Conservation (phyloP, 2,113 vertebrate genomes). For the Indicator indicator region DNA sequence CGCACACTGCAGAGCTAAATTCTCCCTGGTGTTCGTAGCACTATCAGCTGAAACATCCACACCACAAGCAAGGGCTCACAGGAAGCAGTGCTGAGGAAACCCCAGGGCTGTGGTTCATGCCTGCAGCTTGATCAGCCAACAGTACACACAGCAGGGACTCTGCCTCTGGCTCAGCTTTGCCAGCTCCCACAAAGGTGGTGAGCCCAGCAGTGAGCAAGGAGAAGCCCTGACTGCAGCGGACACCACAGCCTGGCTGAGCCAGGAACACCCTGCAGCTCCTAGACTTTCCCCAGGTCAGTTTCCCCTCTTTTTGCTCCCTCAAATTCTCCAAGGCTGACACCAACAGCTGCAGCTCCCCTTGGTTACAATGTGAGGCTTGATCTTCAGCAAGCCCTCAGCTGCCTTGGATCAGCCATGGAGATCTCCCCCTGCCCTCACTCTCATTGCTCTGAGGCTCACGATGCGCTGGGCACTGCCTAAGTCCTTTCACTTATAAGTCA, state of each 20-base stretch:
- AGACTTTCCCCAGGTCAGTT: background rate
- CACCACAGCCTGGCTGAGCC: background rate
- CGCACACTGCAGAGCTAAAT: background rate
- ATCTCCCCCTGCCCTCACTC: too few relatives aligned
- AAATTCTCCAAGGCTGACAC: background rate
- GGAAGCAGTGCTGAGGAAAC: too few relatives aligned
- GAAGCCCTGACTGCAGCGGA: background rate
- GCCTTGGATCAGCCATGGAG: too few relatives aligned
- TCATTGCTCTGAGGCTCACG: background rate
- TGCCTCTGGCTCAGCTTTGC: background rate
- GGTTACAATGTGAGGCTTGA: background rate
- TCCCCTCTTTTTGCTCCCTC: background rate
- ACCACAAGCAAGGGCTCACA: background rate
- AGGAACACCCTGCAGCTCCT: background rate
- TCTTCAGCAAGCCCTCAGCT: too few relatives aligned
- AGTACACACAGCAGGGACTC: fast-evolving
- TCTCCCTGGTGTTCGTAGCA: background rate
- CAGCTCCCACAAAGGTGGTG: background rate
- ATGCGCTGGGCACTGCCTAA: conserved; percentile 88
- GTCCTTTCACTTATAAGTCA: conserved; percentile 87
- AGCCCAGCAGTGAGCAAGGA: background rate
- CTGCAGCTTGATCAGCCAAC: background rate
- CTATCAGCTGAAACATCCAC: background rate
- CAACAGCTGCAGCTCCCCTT: background rate
- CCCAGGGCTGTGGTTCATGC: background rate